These are phyloP conservation scores for Drosophila baimaii DNA, from an alignment of 1,140 invertebrate genomes.

Conservation along the genomic window DNA sequence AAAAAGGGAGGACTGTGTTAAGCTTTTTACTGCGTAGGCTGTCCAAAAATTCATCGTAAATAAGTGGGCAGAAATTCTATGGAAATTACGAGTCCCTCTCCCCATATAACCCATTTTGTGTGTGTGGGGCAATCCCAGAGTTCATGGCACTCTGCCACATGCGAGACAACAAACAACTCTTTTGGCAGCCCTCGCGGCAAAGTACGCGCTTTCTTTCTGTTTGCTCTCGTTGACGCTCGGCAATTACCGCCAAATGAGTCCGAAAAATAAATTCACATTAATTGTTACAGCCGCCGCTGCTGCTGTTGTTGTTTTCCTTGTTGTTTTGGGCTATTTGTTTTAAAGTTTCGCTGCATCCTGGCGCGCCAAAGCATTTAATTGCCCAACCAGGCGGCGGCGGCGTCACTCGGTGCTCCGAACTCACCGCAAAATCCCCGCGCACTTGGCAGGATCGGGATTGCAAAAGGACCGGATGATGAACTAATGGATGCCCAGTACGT, in stretches of 20 bases:
- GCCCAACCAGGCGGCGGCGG: constrained; percentile 56
- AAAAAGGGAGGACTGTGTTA: constrained; percentile 32
- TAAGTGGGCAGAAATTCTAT: constrained; percentile 64
- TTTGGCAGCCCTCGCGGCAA: constrained; percentile 22
- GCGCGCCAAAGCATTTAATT: constrained; percentile 64
- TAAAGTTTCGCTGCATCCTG: constrained; percentile 41
- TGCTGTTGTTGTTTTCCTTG: constrained; percentile 57
- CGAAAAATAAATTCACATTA: constrained; percentile 81
- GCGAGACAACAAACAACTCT: neutral
- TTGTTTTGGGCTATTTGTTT: constrained; percentile 56
- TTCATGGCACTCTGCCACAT: constrained; percentile 8
- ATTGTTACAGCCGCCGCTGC: constrained; percentile 72
- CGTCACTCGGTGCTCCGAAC: constrained; percentile 4
- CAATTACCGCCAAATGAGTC: constrained; percentile 81
- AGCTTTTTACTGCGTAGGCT: constrained; percentile 73
- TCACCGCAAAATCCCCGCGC: constrained; percentile 24
- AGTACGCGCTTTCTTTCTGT: constrained; percentile 38
- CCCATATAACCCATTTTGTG: neutral
- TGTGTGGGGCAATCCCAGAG: constrained; percentile 32
- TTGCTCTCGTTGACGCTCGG: constrained; percentile 47
- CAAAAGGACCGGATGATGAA: constrained; percentile 19
- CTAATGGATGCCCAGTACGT: constrained; percentile 26
- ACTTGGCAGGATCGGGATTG: constrained; percentile 2
- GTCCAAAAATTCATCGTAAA: constrained; percentile 76
- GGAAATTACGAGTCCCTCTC: constrained; percentile 55